These are phyloP conservation scores for Eupithecia dodoneata DNA, from an alignment of 2,888 invertebrate genomes.

Conservation along the genomic window DNA sequence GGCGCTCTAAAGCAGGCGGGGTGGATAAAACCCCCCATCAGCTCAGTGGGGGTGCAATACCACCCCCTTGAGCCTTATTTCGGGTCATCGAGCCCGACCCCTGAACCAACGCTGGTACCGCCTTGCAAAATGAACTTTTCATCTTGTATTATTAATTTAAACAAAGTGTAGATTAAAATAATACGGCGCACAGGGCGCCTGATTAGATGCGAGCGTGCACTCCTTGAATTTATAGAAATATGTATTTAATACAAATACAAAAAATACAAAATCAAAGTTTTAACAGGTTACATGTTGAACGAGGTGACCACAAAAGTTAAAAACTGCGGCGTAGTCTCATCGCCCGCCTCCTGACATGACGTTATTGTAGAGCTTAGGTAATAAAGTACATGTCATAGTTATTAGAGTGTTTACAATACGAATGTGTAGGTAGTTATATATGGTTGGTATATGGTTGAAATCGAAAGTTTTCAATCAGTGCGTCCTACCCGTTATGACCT, in stretches of 20 bases:
- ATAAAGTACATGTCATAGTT: too few relatives aligned
- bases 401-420: too few relatives aligned
- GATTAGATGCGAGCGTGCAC: constrained; percentile 44
- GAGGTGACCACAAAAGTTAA: too few relatives aligned
- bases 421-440: too few relatives aligned
- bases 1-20: constrained; percentile 64
- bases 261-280: too few relatives aligned
- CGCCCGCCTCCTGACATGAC: too few relatives aligned
- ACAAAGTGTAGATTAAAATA: constrained; percentile 60
- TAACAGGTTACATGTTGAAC: too few relatives aligned
- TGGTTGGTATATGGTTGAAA: too few relatives aligned
- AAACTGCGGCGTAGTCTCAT: too few relatives aligned
- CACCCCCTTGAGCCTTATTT: constrained; percentile 79
- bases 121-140: constrained; percentile 78
- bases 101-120: constrained; percentile 69
- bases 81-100: constrained; percentile 82
- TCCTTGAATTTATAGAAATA: constrained; percentile 28
- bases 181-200: constrained; percentile 48
- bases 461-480: too few relatives aligned
- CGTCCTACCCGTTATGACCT: too few relatives aligned
- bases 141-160: constrained; percentile 75
- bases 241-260: neutral
- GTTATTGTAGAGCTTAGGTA: too few relatives aligned
- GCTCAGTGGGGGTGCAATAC: constrained; percentile 67
- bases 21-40: constrained; percentile 48